Percentiles rank a stretch among this genome's conserved stretches.
phyloP scores from a whole-genome alignment of 2,888 invertebrate species.

The Xylophagus ater region DNA sequence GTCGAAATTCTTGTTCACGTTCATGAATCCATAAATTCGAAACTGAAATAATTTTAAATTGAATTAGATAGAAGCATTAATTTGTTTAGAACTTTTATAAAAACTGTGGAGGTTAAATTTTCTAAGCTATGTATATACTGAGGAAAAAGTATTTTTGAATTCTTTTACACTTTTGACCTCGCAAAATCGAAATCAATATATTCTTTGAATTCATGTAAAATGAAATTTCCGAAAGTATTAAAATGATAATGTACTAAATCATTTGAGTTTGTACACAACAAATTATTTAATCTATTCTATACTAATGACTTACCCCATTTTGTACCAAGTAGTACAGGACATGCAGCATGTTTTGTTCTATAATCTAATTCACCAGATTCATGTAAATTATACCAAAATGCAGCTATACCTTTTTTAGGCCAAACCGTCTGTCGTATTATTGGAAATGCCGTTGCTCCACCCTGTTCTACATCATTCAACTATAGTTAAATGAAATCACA shows the following conservation, averaged over 20 bases:
- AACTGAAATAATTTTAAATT: constrained; percentile 35
- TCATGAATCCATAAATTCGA: constrained; percentile 81
- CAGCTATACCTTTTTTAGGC: constrained; percentile 77
- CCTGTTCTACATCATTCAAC: constrained; percentile 90
- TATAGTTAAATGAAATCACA: too few relatives aligned
- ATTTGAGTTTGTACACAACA: too few relatives aligned
- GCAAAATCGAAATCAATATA: too few relatives aligned
- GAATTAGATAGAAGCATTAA: background rate
- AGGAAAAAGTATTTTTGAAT: background rate
- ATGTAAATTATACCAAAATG: constrained; percentile 85
- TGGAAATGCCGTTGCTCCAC: constrained; percentile 91
- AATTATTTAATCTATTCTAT: background rate
- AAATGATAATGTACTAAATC: too few relatives aligned
- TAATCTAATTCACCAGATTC: constrained; percentile 80
- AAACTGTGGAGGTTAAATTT: too few relatives aligned
- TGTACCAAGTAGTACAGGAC: constrained; percentile 82
- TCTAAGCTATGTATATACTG: too few relatives aligned
- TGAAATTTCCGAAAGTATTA: too few relatives aligned
- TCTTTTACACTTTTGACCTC: background rate
- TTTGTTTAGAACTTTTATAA: constrained; percentile 25
- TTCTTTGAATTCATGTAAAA: too few relatives aligned
- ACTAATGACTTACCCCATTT: constrained; percentile 66
- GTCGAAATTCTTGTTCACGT: constrained; percentile 61
- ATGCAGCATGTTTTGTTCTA: constrained; percentile 81
- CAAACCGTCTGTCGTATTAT: constrained; percentile 66